These are phyloP conservation scores for Paratrypauchen microcephalus DNA, from an alignment of 2,797 vertebrate species.

Conservation along the genomic window DNA sequence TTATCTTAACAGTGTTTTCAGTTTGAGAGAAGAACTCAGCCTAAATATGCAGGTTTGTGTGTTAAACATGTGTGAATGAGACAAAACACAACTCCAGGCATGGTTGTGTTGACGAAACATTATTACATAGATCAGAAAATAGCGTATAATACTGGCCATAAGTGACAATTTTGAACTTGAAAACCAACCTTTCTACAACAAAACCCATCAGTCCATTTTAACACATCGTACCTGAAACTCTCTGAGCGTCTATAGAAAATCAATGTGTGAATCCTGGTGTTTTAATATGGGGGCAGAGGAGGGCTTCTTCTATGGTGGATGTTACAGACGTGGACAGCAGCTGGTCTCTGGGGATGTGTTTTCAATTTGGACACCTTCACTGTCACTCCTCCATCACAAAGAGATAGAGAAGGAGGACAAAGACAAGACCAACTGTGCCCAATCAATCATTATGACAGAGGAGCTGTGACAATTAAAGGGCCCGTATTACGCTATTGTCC, in stretches of 20 bases:
- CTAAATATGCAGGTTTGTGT: too few species aligned
- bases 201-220: background rate
- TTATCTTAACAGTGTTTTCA: too few species aligned
- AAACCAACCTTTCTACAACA: background rate
- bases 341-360: background rate
- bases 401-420: background rate
- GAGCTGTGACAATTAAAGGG: background rate
- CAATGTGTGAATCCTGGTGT: background rate
- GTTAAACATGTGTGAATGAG: too few species aligned
- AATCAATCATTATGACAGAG: background rate
- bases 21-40: too few species aligned
- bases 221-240: background rate
- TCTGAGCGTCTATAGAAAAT: background rate
- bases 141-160: too few species aligned
- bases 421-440: background rate
- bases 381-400: constrained; percentile 4
- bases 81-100: background rate
- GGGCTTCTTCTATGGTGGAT: background rate
- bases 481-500: too few species aligned
- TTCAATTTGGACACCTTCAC: constrained; percentile 6
- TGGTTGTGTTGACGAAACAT: background rate
- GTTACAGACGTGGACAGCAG: constrained; percentile 3
- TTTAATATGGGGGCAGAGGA: background rate
- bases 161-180: background rate
- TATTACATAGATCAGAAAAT: too few species aligned